Conservation (phyloP, 2,888 invertebrate genomes). For the Stegana nigrithorax region DNA sequence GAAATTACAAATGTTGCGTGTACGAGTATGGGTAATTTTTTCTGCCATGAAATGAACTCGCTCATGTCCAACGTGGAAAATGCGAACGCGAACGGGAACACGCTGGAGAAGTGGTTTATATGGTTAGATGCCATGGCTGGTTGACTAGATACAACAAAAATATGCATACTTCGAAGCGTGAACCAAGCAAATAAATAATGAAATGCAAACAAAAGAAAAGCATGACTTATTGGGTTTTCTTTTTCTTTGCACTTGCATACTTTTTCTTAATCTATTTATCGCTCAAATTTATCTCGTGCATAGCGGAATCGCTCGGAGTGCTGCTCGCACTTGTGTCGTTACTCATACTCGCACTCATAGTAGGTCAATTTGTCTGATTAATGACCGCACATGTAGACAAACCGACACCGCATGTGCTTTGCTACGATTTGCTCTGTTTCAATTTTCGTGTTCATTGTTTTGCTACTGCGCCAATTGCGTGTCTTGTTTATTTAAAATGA, state of each 20-base stretch:
- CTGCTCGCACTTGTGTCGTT: background rate
- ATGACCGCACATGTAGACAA: background rate
- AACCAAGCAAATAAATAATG: background rate
- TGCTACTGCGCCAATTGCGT: too few species aligned
- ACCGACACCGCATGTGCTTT: background rate
- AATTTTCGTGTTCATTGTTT: too few species aligned
- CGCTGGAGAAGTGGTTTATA: background rate
- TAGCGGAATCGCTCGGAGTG: background rate
- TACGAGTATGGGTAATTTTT: background rate
- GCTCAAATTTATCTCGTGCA: background rate
- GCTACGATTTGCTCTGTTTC: too few species aligned
- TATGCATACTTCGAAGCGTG: background rate
- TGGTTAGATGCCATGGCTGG: background rate
- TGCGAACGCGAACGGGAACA: background rate
- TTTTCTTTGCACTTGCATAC: background rate
- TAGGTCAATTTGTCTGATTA: background rate
- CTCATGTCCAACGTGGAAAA: background rate
- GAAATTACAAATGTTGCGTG: too few species aligned
- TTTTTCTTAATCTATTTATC: background rate
- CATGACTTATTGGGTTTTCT: background rate
- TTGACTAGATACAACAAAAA: background rate
- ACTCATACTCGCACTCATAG: background rate
- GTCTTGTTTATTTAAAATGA: too few species aligned
- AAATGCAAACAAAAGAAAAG: slow-evolving; percentile 11
- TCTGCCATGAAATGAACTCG: background rate